Evolutionary conservation across 1,140 invertebrate genomes (phyloP).

Genomic region (Telenomus remus): DNA sequence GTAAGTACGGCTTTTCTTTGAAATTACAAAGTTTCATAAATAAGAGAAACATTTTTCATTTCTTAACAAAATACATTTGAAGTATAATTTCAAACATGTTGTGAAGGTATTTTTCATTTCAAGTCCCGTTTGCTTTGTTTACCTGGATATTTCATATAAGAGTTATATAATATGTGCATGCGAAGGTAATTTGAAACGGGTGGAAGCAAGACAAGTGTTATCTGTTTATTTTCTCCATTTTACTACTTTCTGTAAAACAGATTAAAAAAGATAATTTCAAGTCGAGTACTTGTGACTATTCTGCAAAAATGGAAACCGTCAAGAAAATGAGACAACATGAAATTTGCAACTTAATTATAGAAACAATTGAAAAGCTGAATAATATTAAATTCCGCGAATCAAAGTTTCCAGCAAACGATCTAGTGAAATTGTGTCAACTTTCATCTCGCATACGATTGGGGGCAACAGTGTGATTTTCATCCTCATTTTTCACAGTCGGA

Average conservation of each 20-base stretch:
- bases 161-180: conserved; percentile 36
- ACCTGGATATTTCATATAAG: conserved; percentile 31
- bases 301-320: conserved; percentile 6
- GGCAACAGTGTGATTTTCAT: conserved; percentile 18
- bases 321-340: too few species aligned
- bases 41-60: not conserved
- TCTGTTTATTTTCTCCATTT: conserved; percentile 35
- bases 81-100: not conserved
- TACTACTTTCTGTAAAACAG: conserved; percentile 20
- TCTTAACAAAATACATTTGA: too few species aligned
- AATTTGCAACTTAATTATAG: too few species aligned
- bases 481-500: conserved; percentile 11
- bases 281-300: conserved; percentile 29
- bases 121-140: conserved; percentile 10
- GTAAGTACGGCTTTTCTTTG: not conserved
- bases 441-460: not conserved
- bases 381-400: not conserved
- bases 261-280: conserved; percentile 34
- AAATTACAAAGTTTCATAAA: not conserved
- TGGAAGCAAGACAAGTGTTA: conserved; percentile 44
- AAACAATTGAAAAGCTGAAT: too few species aligned
- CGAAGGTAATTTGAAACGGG: conserved; percentile 41
- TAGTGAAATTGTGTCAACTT: too few species aligned
- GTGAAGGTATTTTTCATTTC: not conserved
- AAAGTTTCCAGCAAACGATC: not conserved